Conservation (phyloP, 2,113 vertebrate species). For the Scomber scombrus region DNA sequence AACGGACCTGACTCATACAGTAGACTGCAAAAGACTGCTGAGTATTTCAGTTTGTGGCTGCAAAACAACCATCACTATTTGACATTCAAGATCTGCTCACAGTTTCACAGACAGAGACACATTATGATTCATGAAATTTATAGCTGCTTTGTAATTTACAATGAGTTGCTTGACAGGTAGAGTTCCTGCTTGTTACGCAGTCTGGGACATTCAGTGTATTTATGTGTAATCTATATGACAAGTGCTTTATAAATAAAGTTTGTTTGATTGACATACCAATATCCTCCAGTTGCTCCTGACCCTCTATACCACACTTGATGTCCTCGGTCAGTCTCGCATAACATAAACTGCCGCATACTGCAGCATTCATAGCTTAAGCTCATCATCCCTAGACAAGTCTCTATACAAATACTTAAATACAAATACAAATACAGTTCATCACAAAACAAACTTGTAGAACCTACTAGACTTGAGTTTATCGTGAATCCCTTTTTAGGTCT, state of each 20-base stretch:
- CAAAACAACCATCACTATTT: conserved; percentile 27
- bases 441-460: too few species aligned
- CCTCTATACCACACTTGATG: not conserved
- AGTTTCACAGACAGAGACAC: conserved; percentile 14
- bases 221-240: not conserved
- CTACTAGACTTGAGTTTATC: too few species aligned
- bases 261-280: not conserved
- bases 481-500: too few species aligned
- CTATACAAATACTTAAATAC: too few species aligned
- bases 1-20: conserved; percentile 8
- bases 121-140: conserved; percentile 34
- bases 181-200: conserved; percentile 7
- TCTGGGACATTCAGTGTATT: not conserved
- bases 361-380: not conserved
- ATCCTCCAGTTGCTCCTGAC: not conserved
- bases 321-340: not conserved
- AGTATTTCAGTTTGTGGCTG: conserved; percentile 18
- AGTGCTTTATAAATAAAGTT: too few species aligned
- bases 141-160: conserved; percentile 42
- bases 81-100: conserved; percentile 41
- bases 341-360: not conserved
- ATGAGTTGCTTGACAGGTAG: conserved; percentile 32
- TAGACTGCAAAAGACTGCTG: not conserved
- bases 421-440: too few species aligned
- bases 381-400: too few species aligned